Evolutionary conservation across 2,888 invertebrate genomes (phyloP).

Genomic region (Macrophya alboannulata): DNA sequence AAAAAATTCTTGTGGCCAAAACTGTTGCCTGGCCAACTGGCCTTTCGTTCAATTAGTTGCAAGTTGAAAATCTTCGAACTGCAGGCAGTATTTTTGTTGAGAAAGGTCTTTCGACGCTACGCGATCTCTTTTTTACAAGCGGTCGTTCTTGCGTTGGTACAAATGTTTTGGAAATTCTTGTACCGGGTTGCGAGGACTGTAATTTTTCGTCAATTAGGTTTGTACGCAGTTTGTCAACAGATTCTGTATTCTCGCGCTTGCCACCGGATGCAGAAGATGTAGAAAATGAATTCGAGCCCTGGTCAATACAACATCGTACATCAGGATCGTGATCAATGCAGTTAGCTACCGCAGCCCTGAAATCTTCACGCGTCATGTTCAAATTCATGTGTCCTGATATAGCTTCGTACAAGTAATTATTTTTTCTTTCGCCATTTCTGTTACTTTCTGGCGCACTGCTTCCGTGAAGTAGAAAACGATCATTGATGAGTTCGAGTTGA

Average conservation of each 20-base stretch:
- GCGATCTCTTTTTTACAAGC: background rate
- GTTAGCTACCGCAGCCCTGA: slow-evolving; percentile 46
- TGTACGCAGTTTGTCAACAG: background rate
- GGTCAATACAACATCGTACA: slow-evolving; percentile 28
- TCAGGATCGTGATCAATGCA: slow-evolving; percentile 50
- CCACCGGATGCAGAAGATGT: slow-evolving; percentile 3
- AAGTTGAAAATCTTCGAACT: background rate
- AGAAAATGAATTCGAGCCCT: slow-evolving; percentile 51
- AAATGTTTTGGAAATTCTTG: background rate
- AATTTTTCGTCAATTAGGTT: background rate
- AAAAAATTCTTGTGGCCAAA: background rate
- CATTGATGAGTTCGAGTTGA: slow-evolving; percentile 44
- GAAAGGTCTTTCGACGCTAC: background rate
- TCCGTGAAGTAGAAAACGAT: slow-evolving; percentile 43
- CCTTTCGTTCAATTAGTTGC: background rate
- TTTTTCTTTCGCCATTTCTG: background rate
- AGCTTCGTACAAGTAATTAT: slow-evolving; percentile 57
- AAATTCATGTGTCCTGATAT: slow-evolving; percentile 35
- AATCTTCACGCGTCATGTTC: slow-evolving; percentile 39
- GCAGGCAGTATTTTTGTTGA: background rate
- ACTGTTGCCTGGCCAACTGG: too few species aligned
- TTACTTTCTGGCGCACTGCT: background rate
- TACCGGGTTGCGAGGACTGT: background rate
- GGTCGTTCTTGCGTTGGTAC: background rate
- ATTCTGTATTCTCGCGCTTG: background rate